Conservation (phyloP, 2,797 vertebrate genomes). For the Epinephelus malabaricus region DNA sequence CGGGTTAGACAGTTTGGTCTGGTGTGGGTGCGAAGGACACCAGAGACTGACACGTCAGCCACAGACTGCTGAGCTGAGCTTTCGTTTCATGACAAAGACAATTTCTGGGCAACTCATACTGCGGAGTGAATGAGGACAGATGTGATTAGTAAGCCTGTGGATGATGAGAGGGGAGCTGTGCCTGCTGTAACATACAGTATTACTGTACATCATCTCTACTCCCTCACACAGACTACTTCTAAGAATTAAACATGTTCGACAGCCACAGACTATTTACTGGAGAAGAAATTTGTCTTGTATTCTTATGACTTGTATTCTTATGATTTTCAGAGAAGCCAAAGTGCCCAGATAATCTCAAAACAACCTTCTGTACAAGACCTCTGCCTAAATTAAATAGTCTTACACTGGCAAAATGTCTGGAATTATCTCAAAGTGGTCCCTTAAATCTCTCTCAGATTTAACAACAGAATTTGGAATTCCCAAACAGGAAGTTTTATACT, state of each 20-base stretch:
- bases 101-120: conserved; percentile 42
- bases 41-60: conserved; percentile 47
- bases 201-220: conserved; percentile 18
- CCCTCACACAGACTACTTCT: background rate
- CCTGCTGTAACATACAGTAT: conserved; percentile 8
- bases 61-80: conserved; percentile 63
- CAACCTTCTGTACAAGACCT: background rate
- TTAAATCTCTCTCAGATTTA: no score
- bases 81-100: conserved; percentile 51
- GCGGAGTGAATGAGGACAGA: conserved; percentile 44
- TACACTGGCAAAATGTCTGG: no score
- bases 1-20: conserved; percentile 40
- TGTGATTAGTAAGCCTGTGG: conserved; percentile 51
- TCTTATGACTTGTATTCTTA: background rate
- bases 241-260: conserved; percentile 15
- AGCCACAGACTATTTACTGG: background rate
- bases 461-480: no score
- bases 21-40: conserved; percentile 64
- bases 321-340: background rate
- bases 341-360: background rate
- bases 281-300: conserved; percentile 22
- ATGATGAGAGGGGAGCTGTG: conserved; percentile 39
- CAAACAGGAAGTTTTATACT: no score
- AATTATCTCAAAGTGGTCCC: no score
- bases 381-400: no score